Evolutionary conservation across 1,140 invertebrate genomes (phyloP), one percentile per base, ranked within the genome.

Genomic region (Pogonognathellus flavescens): DNA sequence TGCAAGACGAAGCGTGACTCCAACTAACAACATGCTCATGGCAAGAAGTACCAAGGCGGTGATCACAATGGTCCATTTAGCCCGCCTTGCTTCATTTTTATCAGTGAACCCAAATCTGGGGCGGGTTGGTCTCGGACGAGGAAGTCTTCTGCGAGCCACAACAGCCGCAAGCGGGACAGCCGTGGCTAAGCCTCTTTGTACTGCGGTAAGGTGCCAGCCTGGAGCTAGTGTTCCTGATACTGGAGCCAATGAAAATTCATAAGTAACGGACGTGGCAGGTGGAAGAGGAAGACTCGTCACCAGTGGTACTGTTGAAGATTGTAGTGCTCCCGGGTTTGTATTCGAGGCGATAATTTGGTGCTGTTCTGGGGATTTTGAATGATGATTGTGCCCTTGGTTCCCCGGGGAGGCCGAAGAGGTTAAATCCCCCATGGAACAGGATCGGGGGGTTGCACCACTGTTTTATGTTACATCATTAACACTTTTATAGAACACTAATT

Each of bases 1-100:
- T 4, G 96, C 96, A 95, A 97, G 96, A 53, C 96, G 91, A 3
- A 97, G 91, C 0, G 96, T 97, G 57, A 97, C 94, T 1, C 96
- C 96, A n/a, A 97, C 96, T 20, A 97, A 91, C 82, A 97, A 92
- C 86, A 97, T 93, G 89, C 96, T 96, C 92, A 97, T 95, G 86
- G 96, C 93, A 16, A 97, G 93, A 53, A 97, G 92, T 60, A 96
- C 92, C 88, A 95, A 95, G 57, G 96, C 96, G 94, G 96, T 97
- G 86, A 95, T 94, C 89, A 96, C 95, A 90, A 97, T 97, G 52
- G 95, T 96, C 94, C 95, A 96, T 85, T 95, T 93, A 11, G 96
- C 96, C 72, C 95, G 93, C 83, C 88, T 60, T 6, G 86, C 86
- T 60, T 88, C 88, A 76, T 84, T 88, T 52, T 88, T 88, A 57